These are phyloP conservation scores for Theocolax elegans DNA, from an alignment of 1,140 invertebrate species.

Conservation along the genomic window DNA sequence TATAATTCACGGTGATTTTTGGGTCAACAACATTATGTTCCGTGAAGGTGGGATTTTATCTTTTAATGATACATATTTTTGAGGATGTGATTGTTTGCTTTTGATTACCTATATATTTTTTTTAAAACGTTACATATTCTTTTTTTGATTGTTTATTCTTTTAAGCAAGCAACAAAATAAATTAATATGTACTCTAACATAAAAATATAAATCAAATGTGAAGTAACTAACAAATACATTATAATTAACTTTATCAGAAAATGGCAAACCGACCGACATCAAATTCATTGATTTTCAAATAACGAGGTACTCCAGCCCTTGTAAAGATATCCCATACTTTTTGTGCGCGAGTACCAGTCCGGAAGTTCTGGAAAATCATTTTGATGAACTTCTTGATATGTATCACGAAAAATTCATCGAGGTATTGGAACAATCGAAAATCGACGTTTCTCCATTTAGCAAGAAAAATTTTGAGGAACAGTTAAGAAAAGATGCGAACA, in stretches of 20 bases:
- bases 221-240: too few relatives aligned
- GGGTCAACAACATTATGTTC: slow-evolving; percentile 74
- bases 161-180: too few relatives aligned
- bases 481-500: not conserved
- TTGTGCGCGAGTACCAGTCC: not conserved
- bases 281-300: slow-evolving; percentile 33
- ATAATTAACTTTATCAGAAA: not conserved
- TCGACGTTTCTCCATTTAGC: not conserved
- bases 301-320: not conserved
- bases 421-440: not conserved
- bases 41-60: slow-evolving; percentile 50
- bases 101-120: too few relatives aligned
- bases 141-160: too few relatives aligned
- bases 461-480: slow-evolving; percentile 12
- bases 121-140: too few relatives aligned
- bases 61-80: slow-evolving; percentile 50
- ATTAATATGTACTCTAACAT: too few relatives aligned
- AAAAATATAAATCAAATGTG: too few relatives aligned
- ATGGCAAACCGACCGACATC: slow-evolving; percentile 46
- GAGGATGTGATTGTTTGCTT: too few relatives aligned
- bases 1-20: slow-evolving; percentile 72
- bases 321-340: slow-evolving; percentile 14
- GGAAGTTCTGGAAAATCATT: not conserved
- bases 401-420: slow-evolving; percentile 58
- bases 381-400: slow-evolving; percentile 8